These are phyloP conservation scores for Oceanites oceanicus DNA, from an alignment of 2,113 vertebrate species.

Conservation along the genomic window DNA sequence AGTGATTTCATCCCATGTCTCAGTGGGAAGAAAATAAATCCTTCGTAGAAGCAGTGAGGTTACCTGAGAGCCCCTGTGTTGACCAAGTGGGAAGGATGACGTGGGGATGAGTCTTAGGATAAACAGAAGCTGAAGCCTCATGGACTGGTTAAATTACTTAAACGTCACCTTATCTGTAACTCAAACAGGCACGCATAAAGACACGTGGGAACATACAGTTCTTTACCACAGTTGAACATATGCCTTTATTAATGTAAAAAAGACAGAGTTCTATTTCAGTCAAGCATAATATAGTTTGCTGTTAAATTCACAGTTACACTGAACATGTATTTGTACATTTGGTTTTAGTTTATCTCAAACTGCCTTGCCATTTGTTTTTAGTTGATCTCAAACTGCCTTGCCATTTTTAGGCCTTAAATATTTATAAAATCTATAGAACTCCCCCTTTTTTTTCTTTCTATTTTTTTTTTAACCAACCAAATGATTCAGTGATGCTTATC, in stretches of 20 bases:
- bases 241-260: background rate
- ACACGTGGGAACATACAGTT: background rate
- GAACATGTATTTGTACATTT: constrained; percentile 46
- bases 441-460: background rate
- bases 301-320: constrained; percentile 27
- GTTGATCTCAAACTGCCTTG: constrained; percentile 22
- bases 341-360: constrained; percentile 42
- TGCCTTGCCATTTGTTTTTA: constrained; percentile 21
- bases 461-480: background rate
- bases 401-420: constrained; percentile 38
- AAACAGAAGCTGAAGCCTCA: background rate
- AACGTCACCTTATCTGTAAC: background rate
- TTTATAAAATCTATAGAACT: background rate
- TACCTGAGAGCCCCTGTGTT: background rate
- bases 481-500: background rate
- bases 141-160: background rate
- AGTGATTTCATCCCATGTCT: background rate
- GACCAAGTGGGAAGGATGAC: background rate
- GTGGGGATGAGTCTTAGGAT: background rate
- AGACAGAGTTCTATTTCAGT: constrained; percentile 22
- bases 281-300: background rate
- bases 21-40: background rate
- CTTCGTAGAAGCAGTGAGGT: rapidly evolving
- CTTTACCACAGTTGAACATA: background rate
- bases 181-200: background rate